Percentiles rank a stretch among this genome's conserved stretches.
These are phyloP conservation scores for Andricus curvator DNA, from an alignment of 2,888 invertebrate genomes.

Conservation along the genomic window DNA sequence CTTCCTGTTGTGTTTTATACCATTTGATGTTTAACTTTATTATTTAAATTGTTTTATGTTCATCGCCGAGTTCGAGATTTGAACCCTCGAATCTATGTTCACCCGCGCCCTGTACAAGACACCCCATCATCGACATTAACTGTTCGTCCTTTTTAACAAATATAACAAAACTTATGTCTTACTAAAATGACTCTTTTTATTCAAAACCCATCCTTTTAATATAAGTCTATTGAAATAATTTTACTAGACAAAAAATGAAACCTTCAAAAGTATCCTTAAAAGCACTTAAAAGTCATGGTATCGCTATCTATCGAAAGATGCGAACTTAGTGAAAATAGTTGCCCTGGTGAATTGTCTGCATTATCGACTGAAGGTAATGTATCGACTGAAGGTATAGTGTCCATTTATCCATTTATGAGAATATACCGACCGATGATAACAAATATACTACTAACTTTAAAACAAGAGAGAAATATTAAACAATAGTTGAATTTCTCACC, in stretches of 20 bases:
- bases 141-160: slow-evolving; percentile 75
- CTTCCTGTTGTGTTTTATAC: slow-evolving; percentile 13
- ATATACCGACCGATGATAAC: background rate
- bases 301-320: background rate
- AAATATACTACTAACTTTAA: background rate
- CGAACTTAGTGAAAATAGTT: too few relatives aligned
- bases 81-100: slow-evolving; percentile 18
- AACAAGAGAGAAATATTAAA: too few relatives aligned
- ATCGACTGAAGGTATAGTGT: background rate
- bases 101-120: slow-evolving; percentile 33
- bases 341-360: background rate
- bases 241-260: background rate
- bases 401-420: background rate
- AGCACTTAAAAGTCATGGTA: background rate
- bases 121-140: slow-evolving; percentile 66
- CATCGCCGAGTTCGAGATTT: background rate
- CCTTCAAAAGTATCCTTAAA: background rate
- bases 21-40: background rate
- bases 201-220: background rate
- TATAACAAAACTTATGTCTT: slow-evolving; percentile 72
- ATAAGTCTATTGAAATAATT: background rate
- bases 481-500: too few relatives aligned
- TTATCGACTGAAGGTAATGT: background rate
- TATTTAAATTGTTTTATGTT: slow-evolving; percentile 3
- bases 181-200: slow-evolving; percentile 20